Evolutionary conservation across 2,797 vertebrate species (phyloP).

Genomic region (Lithobates sylvaticus): DNA sequence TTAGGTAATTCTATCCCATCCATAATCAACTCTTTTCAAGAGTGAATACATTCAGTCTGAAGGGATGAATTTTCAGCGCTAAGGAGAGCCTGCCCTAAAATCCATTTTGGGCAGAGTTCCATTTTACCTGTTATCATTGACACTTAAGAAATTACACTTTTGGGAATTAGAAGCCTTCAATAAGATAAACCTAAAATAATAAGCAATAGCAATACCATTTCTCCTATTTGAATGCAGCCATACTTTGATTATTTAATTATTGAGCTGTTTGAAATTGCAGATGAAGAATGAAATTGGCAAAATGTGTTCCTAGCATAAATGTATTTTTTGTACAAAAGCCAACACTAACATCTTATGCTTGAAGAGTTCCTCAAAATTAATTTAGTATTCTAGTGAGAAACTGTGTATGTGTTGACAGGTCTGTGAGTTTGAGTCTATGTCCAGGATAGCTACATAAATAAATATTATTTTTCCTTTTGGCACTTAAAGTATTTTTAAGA

Average conservation of each 20-base stretch:
- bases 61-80: too few relatives aligned
- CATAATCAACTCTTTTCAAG: too few relatives aligned
- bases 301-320: slow-evolving; percentile 51
- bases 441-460: slow-evolving; percentile 52
- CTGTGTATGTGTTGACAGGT: slow-evolving; percentile 53
- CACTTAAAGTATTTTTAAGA: slow-evolving; percentile 37
- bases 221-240: slow-evolving; percentile 4
- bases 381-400: slow-evolving; percentile 50
- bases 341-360: slow-evolving; percentile 54
- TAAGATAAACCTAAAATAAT: slow-evolving; percentile 18
- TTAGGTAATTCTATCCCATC: too few relatives aligned
- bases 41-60: too few relatives aligned
- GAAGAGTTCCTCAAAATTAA: slow-evolving; percentile 45
- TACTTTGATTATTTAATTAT: slow-evolving; percentile 26
- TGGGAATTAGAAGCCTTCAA: background rate
- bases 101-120: too few relatives aligned
- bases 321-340: slow-evolving; percentile 56
- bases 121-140: too few relatives aligned
- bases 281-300: slow-evolving; percentile 49
- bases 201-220: background rate
- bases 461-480: slow-evolving; percentile 55
- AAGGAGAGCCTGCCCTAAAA: too few relatives aligned
- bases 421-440: slow-evolving; percentile 39
- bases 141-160: background rate
- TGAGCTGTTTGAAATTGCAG: slow-evolving; percentile 29